Conservation (phyloP, 2,888 invertebrate species). For the Mesorhabditis belari region DNA sequence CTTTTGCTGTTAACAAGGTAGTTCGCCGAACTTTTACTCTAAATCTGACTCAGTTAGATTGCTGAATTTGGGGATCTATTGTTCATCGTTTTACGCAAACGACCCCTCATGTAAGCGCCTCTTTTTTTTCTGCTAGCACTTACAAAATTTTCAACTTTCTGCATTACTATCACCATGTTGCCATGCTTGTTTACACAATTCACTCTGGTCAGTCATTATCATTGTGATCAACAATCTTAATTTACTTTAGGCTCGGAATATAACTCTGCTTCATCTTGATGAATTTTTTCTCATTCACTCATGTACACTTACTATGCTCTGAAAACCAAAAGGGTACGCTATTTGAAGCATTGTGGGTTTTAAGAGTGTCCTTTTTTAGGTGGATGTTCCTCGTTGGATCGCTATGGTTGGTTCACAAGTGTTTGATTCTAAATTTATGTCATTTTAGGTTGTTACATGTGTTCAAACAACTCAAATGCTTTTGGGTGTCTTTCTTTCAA, state of each 20-base stretch:
- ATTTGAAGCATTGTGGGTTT: too few species aligned
- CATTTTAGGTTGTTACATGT: constrained; percentile 46
- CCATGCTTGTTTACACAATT: constrained; percentile 52
- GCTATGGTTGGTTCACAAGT: too few species aligned
- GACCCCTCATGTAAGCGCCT: constrained; percentile 36
- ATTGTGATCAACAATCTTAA: too few species aligned
- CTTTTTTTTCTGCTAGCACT: too few species aligned
- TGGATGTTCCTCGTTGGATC: background rate
- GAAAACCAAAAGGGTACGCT: constrained; percentile 47
- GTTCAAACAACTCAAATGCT: constrained; percentile 50
- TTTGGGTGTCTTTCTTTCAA: constrained; percentile 45
- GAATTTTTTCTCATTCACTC: constrained; percentile 58
- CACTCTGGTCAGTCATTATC: constrained; percentile 39
- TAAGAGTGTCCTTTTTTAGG: too few species aligned
- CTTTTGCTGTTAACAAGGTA: constrained; percentile 28
- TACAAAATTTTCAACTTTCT: constrained; percentile 52
- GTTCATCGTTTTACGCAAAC: constrained; percentile 34
- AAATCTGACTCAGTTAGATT: too few species aligned
- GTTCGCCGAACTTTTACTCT: too few species aligned
- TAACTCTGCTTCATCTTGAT: constrained; percentile 54
- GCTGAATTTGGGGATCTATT: constrained; percentile 1
- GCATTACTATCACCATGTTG: constrained; percentile 53
- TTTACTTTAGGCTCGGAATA: constrained; percentile 43
- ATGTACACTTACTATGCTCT: constrained; percentile 59
- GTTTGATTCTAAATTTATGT: constrained; percentile 2